Percentiles rank a stretch among this genome's conserved stretches.
phyloP scores from a whole-genome alignment of 2,797 vertebrate genomes.

The Acipenser transmontanus region DNA sequence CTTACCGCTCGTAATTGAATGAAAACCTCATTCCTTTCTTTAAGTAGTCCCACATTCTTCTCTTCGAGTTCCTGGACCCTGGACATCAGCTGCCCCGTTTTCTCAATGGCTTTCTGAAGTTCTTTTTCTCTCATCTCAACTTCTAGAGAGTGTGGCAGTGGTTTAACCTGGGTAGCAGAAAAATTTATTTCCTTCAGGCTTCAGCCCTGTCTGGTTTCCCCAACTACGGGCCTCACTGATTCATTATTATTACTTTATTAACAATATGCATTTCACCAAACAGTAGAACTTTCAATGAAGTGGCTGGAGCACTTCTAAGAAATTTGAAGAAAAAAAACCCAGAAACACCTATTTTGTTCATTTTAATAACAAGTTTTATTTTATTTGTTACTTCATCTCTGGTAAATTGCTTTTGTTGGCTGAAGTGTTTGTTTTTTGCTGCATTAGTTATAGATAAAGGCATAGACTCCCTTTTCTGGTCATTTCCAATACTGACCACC shows the following conservation, averaged over 20 bases:
- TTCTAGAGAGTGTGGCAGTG: slow-evolving; percentile 31
- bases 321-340: background rate
- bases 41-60: slow-evolving; percentile 41
- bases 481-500: too few species aligned
- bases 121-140: slow-evolving; percentile 58
- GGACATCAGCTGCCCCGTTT: slow-evolving; percentile 49
- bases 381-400: too few species aligned
- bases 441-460: too few species aligned
- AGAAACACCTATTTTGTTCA: too few species aligned
- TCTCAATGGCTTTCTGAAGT: slow-evolving; percentile 52
- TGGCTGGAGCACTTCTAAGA: slow-evolving; percentile 11
- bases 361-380: too few species aligned
- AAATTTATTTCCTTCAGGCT: slow-evolving; percentile 26
- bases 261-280: slow-evolving; percentile 29
- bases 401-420: too few species aligned
- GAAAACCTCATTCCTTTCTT: slow-evolving; percentile 48
- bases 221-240: slow-evolving; percentile 26
- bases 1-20: slow-evolving; percentile 50
- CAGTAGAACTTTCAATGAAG: slow-evolving; percentile 22
- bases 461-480: too few species aligned
- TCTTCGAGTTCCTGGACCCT: slow-evolving; percentile 48
- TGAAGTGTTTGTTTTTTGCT: too few species aligned
- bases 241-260: slow-evolving; percentile 13
- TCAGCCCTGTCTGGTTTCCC: slow-evolving; percentile 16
- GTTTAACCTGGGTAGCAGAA: slow-evolving; percentile 32